Percentiles rank a stretch among this genome's conserved stretches.
These are phyloP conservation scores for Semotilus atromaculatus DNA, from an alignment of 2,797 vertebrate species.

Conservation along the genomic window DNA sequence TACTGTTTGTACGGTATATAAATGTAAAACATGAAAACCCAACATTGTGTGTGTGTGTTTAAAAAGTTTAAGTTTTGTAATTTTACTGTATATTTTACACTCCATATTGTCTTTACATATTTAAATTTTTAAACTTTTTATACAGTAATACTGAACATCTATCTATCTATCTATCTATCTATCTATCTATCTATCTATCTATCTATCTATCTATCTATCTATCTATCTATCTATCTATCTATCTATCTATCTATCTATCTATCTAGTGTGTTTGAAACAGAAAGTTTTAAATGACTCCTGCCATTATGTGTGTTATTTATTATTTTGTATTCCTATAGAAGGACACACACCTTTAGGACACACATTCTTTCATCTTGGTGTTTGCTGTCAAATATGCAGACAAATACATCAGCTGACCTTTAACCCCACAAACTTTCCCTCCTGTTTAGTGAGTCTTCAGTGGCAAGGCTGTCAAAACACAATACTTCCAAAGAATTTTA, in stretches of 20 bases:
- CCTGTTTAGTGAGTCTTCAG: constrained; percentile 5
- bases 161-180: too few relatives aligned
- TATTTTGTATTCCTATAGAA: background rate
- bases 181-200: too few relatives aligned
- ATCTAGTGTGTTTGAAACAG: background rate
- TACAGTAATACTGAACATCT: background rate
- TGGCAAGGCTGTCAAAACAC: constrained; percentile 20
- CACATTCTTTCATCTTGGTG: background rate
- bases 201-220: too few relatives aligned
- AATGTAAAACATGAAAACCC: too few relatives aligned
- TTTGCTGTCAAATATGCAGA: constrained; percentile 15
- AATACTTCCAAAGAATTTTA: background rate
- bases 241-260: too few relatives aligned
- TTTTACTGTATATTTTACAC: background rate
- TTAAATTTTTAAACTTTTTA: background rate
- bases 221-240: too few relatives aligned
- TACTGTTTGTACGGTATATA: too few relatives aligned
- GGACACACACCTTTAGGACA: background rate
- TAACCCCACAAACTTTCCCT: constrained; percentile 10
- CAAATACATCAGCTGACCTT: constrained; percentile 22
- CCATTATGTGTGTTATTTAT: background rate
- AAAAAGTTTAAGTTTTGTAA: too few relatives aligned
- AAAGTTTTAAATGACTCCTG: background rate
- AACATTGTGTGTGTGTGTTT: too few relatives aligned
- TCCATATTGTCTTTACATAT: background rate